phyloP scores from a whole-genome alignment of 1,140 invertebrate species.

The Neodiprion pinetum region DNA sequence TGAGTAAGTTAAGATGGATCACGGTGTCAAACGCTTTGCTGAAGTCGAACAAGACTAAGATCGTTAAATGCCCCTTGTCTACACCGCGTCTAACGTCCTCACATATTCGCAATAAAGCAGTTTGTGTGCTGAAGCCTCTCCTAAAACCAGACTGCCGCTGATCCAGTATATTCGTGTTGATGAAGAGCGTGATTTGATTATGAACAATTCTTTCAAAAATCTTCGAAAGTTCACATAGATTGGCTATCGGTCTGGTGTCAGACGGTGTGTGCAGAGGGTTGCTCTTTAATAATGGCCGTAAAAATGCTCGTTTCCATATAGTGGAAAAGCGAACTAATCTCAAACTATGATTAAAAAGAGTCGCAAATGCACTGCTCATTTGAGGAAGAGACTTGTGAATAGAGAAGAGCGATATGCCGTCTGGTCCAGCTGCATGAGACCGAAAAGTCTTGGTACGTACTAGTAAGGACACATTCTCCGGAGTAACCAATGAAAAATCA shows the following conservation, averaged over 20 bases:
- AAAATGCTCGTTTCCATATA: background rate
- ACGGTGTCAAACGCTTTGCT: background rate
- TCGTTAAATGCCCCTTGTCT: background rate
- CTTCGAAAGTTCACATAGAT: conserved; percentile 1
- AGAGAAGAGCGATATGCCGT: too few species aligned
- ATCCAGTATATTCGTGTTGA: background rate
- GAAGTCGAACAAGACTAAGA: background rate
- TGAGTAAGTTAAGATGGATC: background rate
- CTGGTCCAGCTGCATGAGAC: too few species aligned
- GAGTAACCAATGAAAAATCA: too few species aligned
- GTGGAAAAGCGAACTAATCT: background rate
- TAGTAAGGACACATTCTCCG: too few species aligned
- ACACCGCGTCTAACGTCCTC: background rate
- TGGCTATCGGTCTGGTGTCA: background rate
- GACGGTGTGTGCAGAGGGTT: background rate
- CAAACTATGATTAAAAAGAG: background rate
- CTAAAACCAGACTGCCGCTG: background rate
- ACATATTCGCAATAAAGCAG: background rate
- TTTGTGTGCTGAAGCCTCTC: background rate
- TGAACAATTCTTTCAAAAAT: background rate
- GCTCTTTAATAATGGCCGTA: background rate
- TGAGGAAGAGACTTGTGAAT: too few species aligned
- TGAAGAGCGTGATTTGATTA: background rate
- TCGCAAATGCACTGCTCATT: too few species aligned
- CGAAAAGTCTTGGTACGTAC: too few species aligned